A percentile compares a stretch with the other conserved stretches of the same genome.
These are phyloP conservation scores for Eurytoma adleriae DNA, from an alignment of 2,888 invertebrate species.

Conservation along the genomic window DNA sequence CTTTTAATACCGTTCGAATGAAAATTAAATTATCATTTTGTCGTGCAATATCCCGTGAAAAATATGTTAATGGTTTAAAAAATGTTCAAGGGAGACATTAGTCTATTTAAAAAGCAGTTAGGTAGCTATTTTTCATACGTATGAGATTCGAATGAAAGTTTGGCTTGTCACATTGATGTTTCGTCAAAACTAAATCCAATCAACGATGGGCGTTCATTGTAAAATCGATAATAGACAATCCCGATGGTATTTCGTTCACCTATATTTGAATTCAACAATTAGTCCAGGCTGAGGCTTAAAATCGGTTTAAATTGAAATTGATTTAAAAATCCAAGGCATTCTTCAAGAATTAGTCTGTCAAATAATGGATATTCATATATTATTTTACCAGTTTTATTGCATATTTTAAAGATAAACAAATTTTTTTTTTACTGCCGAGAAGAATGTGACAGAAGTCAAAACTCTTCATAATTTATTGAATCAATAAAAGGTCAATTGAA, in stretches of 20 bases:
- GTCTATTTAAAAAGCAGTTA: not conserved
- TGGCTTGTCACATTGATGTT: constrained; percentile 17
- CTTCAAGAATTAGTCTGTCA: constrained; percentile 4
- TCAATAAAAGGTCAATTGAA: no score
- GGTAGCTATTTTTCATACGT: constrained; percentile 1
- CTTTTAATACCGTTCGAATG: not conserved
- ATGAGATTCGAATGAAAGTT: not conserved
- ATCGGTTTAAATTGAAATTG: constrained; percentile 14
- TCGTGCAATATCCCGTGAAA: not conserved
- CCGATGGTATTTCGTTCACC: constrained; percentile 21
- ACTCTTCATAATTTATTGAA: no score
- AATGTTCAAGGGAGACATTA: not conserved
- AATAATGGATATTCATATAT: not conserved
- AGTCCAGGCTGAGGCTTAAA: not conserved
- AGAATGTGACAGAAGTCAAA: no score
- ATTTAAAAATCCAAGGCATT: constrained; percentile 25
- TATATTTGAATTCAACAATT: constrained; percentile 35
- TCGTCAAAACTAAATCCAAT: constrained; percentile 58
- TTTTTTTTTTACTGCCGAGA: no score
- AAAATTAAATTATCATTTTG: no score
- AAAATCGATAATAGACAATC: constrained; percentile 61
- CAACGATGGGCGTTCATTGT: constrained; percentile 57
- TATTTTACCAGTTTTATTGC: no score
- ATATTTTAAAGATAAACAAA: no score
- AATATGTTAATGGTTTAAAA: not conserved